Base-by-base conservation (phyloP, 2,113 vertebrate species). In the Rhodinocichla rosea region DNA sequence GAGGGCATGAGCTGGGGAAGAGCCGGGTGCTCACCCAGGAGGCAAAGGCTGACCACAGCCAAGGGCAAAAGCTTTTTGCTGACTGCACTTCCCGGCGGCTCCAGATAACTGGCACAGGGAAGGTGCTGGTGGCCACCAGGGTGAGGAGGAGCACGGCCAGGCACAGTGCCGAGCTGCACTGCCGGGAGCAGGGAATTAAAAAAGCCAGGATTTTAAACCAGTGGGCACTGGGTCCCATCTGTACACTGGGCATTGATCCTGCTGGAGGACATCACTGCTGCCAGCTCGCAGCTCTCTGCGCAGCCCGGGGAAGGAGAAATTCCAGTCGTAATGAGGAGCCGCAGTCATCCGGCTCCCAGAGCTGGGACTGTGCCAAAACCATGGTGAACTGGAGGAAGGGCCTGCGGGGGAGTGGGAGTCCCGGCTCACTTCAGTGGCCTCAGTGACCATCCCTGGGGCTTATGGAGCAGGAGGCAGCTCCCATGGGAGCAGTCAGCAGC, bases 291-390 rank as follows among this genome's bases (percentile, higher is more conserved):
- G 91, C 69, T 60, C 73, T 62, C 89, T 91, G 91, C 30, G 8
- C 89, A 95, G 91, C 69, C 84, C 3, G 0, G 78, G 35, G 82
- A 65, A 85, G 81, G 81, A 95, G 94, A 90, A 95, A 91, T 92
- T 90, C 94, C 18, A 83, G 93, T 49, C 42, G 21, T 65, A 90
- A 73, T 35, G 57, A 89, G 92, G 74, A 92, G 74, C 92, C 52
- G 91, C 94, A 96, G 94, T 92, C 94, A 92, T 30, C 92, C 15
- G 23, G 91, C 89, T 92, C 84, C 69, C 3, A 7, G 83, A 75
- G 81, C 91, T 95, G 94, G 89, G 93, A 68, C 91, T 87, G 45
- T 84, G 93, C 95, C 92, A 96, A 75, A 91, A 65, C n/a, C 75
- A 27, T 47, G 21, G 1, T 1, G 6, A 89, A 64, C 71, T 8